Conservation (phyloP, 2,797 vertebrate species). For the Tympanoctomys barrerae region DNA sequence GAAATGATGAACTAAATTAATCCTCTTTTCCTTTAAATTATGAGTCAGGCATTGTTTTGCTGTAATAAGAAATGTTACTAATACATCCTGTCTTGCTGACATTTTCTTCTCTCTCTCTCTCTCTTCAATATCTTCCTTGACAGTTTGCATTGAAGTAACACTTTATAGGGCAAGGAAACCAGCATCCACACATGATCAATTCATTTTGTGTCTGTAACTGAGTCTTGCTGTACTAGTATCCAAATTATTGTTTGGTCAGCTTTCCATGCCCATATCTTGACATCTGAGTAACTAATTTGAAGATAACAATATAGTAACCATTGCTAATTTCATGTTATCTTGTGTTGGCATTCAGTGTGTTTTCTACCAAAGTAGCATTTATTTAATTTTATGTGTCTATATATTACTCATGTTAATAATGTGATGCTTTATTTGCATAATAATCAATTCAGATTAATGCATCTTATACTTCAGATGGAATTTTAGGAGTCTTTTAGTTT, state of each 20-base stretch:
- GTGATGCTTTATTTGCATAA: slow-evolving; percentile 17
- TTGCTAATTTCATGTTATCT: too few species aligned
- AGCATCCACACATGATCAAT: background rate
- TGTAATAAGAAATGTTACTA: background rate
- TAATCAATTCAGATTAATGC: background rate
- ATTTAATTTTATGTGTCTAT: background rate
- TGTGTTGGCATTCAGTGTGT: too few species aligned
- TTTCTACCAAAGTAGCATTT: background rate
- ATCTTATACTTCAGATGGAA: background rate
- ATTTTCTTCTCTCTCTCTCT: background rate
- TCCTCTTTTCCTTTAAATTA: background rate
- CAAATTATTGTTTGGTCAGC: background rate
- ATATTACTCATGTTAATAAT: background rate
- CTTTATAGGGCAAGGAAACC: background rate
- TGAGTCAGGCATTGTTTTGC: background rate
- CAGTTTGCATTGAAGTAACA: background rate
- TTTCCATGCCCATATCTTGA: too few species aligned
- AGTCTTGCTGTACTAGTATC: background rate
- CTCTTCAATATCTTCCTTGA: background rate
- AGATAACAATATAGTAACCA: too few species aligned
- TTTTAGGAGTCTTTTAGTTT: slow-evolving; percentile 36
- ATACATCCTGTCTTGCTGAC: background rate
- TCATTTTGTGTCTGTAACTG: background rate
- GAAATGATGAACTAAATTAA: background rate
- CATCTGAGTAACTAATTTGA: too few species aligned